A percentile compares a stretch with the other conserved stretches of the same genome.
Conservation (phyloP, 2,797 vertebrate genomes). For the Kryptopterus vitreolus region DNA sequence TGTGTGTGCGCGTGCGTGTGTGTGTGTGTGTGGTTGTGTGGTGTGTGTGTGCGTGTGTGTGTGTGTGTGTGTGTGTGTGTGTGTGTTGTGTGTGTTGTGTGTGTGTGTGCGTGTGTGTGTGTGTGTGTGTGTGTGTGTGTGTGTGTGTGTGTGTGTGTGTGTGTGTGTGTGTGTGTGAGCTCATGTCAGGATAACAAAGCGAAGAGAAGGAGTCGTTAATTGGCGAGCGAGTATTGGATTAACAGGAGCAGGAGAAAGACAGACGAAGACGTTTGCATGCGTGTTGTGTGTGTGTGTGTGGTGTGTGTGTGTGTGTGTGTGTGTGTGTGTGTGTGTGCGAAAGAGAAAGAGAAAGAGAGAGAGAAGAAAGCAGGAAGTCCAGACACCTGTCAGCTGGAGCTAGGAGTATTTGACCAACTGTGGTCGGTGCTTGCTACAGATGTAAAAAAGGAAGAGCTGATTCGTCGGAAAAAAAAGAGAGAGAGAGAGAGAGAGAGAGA, state of each 20-base stretch:
- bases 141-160: conserved; percentile 20
- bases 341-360: conserved; percentile 26
- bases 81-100: too few relatives aligned
- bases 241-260: conserved; percentile 58
- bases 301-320: conserved; percentile 15
- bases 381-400: conserved; percentile 63
- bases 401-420: conserved; percentile 58
- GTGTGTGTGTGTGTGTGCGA: conserved; percentile 2
- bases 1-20: conserved; percentile 31
- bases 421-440: conserved; percentile 36
- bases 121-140: conserved; percentile 33
- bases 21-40: conserved; percentile 30
- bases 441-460: background rate
- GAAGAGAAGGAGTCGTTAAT: conserved; percentile 76
- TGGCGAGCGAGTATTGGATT: conserved; percentile 74
- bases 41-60: conserved; percentile 19
- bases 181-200: conserved; percentile 66
- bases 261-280: background rate
- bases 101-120: conserved; percentile 37
- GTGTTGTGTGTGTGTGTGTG: background rate
- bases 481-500: too few relatives aligned
- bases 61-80: conserved; percentile 45
- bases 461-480: conserved; percentile 12
- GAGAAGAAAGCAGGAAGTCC: conserved; percentile 30
- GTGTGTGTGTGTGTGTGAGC: conserved; percentile 29